Evolutionary conservation across 1,140 invertebrate species (phyloP).

Genomic region (Venustaconcha ellipsiformis): DNA sequence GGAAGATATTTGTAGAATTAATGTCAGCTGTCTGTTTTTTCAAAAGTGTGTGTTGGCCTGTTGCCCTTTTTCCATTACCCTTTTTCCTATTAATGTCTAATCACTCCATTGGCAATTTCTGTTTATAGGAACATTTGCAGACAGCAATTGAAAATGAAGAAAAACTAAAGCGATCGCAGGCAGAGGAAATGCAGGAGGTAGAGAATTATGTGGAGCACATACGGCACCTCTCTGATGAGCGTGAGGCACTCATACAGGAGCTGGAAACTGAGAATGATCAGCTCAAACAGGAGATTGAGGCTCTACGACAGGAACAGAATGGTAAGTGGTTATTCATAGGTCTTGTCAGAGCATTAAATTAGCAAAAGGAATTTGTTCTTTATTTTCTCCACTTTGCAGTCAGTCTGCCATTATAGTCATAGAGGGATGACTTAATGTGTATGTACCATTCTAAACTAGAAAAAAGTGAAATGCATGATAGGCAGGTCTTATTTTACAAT

Average conservation of each 20-base stretch:
- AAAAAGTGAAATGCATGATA: too few relatives aligned
- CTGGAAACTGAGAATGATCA: constrained; percentile 65
- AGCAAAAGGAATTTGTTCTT: too few relatives aligned
- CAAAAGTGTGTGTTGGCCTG: too few relatives aligned
- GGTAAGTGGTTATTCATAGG: constrained; percentile 24
- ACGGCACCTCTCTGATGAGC: constrained; percentile 63
- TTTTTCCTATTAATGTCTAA: background rate
- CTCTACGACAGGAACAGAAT: constrained; percentile 49
- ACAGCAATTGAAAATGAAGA: constrained; percentile 56
- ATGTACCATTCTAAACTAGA: too few relatives aligned
- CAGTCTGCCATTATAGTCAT: too few relatives aligned
- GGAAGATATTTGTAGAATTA: too few relatives aligned
- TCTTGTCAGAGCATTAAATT: too few relatives aligned
- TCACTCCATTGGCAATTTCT: too few relatives aligned
- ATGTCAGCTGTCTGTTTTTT: too few relatives aligned
- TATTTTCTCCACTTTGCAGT: too few relatives aligned
- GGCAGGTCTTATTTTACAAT: too few relatives aligned
- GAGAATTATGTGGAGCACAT: constrained; percentile 68
- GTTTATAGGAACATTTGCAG: constrained; percentile 49
- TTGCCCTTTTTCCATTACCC: background rate
- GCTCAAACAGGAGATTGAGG: constrained; percentile 58
- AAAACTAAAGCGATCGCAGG: constrained; percentile 58
- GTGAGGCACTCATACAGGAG: constrained; percentile 64
- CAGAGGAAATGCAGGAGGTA: constrained; percentile 66
- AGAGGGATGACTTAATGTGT: too few relatives aligned